These are phyloP conservation scores for Conus ventricosus DNA, from an alignment of 1,140 invertebrate genomes.

Conservation along the genomic window DNA sequence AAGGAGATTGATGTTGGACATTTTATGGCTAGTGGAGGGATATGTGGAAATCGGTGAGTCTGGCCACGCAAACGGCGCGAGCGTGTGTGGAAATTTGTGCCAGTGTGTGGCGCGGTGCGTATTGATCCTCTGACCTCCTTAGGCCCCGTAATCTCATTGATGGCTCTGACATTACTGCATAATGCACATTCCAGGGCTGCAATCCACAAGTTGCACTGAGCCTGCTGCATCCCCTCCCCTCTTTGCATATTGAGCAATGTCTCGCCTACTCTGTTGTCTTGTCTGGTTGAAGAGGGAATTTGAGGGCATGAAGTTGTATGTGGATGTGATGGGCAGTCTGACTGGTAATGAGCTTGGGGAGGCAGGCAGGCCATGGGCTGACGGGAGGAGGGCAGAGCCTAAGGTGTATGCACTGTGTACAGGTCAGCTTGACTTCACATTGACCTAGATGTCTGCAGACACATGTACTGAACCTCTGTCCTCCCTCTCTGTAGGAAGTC, in stretches of 20 bases:
- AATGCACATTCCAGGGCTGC: not conserved
- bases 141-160: not conserved
- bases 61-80: not conserved
- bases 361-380: too few relatives aligned
- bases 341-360: too few relatives aligned
- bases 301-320: too few relatives aligned
- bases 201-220: not conserved
- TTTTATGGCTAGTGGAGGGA: too few relatives aligned
- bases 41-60: too few relatives aligned
- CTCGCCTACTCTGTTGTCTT: not conserved
- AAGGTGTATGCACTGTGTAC: too few relatives aligned
- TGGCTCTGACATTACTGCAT: not conserved
- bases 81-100: not conserved
- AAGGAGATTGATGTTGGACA: too few relatives aligned
- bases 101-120: slow-evolving; percentile 4
- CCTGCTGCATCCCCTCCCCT: not conserved
- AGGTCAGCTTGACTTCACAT: too few relatives aligned
- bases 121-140: slow-evolving; percentile 21
- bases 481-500: not conserved
- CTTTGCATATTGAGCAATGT: slow-evolving; percentile 1
- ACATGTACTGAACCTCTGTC: too few relatives aligned
- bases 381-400: too few relatives aligned
- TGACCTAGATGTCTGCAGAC: too few relatives aligned
- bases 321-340: too few relatives aligned
- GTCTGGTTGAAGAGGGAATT: not conserved